A percentile compares a stretch with the other conserved stretches of the same genome.
These are phyloP conservation scores for Oncopeltus fasciatus DNA, from an alignment of 1,140 invertebrate genomes.

Conservation along the genomic window DNA sequence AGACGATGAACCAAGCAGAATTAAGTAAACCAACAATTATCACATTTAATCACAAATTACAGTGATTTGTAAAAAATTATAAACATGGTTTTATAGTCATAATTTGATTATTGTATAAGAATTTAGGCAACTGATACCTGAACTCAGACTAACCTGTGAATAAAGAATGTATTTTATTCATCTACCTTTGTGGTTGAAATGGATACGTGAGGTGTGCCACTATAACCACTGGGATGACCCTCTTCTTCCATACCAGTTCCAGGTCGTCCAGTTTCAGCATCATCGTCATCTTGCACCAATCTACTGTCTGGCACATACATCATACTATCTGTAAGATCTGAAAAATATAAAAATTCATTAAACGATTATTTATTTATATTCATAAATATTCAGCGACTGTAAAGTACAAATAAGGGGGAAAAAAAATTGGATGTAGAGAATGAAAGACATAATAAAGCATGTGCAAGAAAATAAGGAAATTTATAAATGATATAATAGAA, in stretches of 20 bases:
- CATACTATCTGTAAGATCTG: slow-evolving; percentile 50
- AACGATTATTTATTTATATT: too few species aligned
- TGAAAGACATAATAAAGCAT: too few species aligned
- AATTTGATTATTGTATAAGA: background rate
- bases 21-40: background rate
- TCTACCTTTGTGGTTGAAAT: slow-evolving; percentile 48
- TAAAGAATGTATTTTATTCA: background rate
- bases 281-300: slow-evolving; percentile 69
- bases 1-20: too few species aligned
- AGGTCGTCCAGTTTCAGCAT: slow-evolving; percentile 29
- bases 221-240: slow-evolving; percentile 13
- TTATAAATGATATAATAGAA: too few species aligned
- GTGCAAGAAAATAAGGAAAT: too few species aligned
- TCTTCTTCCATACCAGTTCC: slow-evolving; percentile 21
- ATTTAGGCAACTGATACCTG: background rate
- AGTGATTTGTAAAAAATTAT: too few species aligned
- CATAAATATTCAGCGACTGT: too few species aligned
- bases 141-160: background rate
- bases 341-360: slow-evolving; percentile 15
- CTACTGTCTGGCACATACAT: slow-evolving; percentile 83
- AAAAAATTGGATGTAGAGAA: too few species aligned
- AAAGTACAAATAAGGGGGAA: too few species aligned
- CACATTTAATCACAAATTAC: background rate
- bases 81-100: background rate
- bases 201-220: slow-evolving; percentile 39